Evolutionary conservation across 2,888 invertebrate genomes (phyloP), one percentile per base, ranked within the genome.

Genomic region (Cheilosia vernalis): DNA sequence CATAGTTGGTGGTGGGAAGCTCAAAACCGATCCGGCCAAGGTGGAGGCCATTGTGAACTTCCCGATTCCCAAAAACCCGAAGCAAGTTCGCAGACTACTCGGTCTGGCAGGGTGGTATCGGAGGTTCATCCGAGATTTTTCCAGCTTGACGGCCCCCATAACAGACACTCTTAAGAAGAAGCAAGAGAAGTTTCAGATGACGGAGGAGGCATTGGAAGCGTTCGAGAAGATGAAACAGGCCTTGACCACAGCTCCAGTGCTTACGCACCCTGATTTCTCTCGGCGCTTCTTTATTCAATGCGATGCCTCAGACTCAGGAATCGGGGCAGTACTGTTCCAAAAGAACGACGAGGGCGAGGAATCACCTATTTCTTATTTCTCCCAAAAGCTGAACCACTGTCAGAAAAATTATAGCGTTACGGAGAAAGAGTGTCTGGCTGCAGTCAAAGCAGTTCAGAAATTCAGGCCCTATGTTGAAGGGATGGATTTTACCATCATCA

Each of bases 241-340:
- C 3, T 27, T 87, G 4, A 83, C 83, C 0, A 63, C 80, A 0
- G 80, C 85, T 1, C 87, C 83, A 0, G 70, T 85, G 1, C 55
- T 87, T 9, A 66, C 76, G 15, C 78, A 82, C 10, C 67, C 87
- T 1, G 42, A 87, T 24, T 87, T 87, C 37, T 27, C 60, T 4
- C n/a, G 61, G 13, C 72, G 78, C 0, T 86, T 87, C 27, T 61
- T 80, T 2, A 63, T 87, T 0, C 85, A 85, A n/a, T 88, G 88
- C 37, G 78, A 86, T 53, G 80, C 76, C 2, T 78, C 64, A 4
- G 79, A 73, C 33, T 49, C 61, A 1, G 81, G 66, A n/a, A 44
- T 78, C 33, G 85, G 67, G 1, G 77, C 74, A 4, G 70, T 82
- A 2, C 42, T 85, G 6, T 70, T 74, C 3, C 79, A 80, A 44